These are phyloP conservation scores for Strix aluco DNA, from an alignment of 2,113 vertebrate species.

Conservation along the genomic window DNA sequence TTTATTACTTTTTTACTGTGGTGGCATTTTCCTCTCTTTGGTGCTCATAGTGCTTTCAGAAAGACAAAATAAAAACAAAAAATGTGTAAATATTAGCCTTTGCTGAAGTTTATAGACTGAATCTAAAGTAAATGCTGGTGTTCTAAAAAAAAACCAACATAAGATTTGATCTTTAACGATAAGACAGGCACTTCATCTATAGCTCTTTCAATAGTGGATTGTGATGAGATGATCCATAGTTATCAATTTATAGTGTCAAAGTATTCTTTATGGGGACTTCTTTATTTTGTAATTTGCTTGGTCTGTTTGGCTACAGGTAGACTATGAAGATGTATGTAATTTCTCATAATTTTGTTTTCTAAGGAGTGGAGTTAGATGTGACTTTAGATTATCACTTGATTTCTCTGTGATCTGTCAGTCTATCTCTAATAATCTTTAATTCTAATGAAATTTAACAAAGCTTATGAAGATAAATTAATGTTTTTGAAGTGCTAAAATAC, in stretches of 20 bases:
- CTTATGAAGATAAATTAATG: neutral
- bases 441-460: neutral
- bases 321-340: neutral
- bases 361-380: neutral
- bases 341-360: neutral
- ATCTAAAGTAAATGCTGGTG: conserved; percentile 58
- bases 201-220: conserved; percentile 14
- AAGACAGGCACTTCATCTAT: conserved; percentile 26
- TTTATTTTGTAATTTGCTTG: neutral
- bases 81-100: conserved; percentile 54
- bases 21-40: conserved; percentile 39
- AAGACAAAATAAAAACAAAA: conserved; percentile 68
- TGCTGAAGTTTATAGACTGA: conserved; percentile 46
- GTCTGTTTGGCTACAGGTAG: neutral
- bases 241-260: neutral
- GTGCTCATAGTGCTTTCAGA: neutral
- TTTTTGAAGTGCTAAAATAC: neutral
- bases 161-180: conserved; percentile 57
- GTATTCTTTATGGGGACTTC: neutral
- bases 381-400: neutral
- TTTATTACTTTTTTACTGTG: neutral
- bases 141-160: conserved; percentile 3
- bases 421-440: neutral
- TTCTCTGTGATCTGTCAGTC: neutral
- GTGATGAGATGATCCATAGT: neutral